Evolutionary conservation across 1,140 invertebrate species (phyloP), one percentile per base, ranked within the genome.

Genomic region (Contarinia nasturtii): DNA sequence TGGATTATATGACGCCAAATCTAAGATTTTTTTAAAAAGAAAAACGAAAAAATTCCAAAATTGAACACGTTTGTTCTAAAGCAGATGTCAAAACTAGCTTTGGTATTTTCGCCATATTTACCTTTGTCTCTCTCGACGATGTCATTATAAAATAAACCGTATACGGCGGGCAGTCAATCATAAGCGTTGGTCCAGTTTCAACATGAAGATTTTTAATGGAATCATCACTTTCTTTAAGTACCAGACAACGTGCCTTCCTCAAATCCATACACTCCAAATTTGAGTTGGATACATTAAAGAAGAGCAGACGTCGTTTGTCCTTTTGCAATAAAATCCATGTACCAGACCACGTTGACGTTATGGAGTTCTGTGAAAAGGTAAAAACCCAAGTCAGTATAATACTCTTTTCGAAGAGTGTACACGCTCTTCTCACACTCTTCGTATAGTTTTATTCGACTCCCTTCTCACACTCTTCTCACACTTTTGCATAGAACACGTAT

Each of bases 241-340:
- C 73, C 75, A 88, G 79, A 57, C 73, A 84, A 56, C 78, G 71
- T 7, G 82, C 84, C 71, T 89, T 89, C 38, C 85, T 66, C 18
- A 89, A 65, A 65, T 90, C 86, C 46, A 82, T 68, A 33, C 71
- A 70, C 54, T 75, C 72, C 1, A 79, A 61, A 36, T 67, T 64
- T 12, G 63, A 57, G 14, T 69, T 69, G 7, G 70, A 55, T 45
- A 72, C 68, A 7, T 67, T 68, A 21, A 71, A 75, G 56, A 82
- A 86, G 49, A 76, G 66, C n/a, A 90, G 64, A 10, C 70, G 71
- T 42, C 83, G 69, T 47, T 80, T 73, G 44, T 73, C 59, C 49
- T 63, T 62, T 50, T 59, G 72, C 2, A 89, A 59, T 52, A 88
- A 68, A 18, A 89, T 45, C 85, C 85, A 91, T 1, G 80, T 77